phyloP scores from a whole-genome alignment of 2,888 invertebrate species.

The Cataglyphis cursor region DNA sequence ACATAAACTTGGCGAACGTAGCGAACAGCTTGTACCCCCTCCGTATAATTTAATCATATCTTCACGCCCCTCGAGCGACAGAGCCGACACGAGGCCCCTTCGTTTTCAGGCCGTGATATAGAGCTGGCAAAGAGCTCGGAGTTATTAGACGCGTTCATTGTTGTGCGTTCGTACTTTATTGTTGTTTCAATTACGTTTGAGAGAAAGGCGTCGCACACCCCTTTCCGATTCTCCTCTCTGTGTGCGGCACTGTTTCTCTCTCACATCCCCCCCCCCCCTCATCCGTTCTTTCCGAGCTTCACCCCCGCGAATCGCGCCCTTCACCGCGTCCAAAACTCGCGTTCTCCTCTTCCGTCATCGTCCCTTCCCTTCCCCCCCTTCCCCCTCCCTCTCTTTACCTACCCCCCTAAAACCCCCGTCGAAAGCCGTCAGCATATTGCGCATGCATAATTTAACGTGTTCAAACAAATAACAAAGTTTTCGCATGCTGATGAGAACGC shows the following conservation, averaged over 20 bases:
- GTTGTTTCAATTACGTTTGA: slow-evolving; percentile 82
- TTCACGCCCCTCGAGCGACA: slow-evolving; percentile 55
- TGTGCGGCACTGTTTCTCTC: slow-evolving; percentile 22
- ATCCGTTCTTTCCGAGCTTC: slow-evolving; percentile 57
- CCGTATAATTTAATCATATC: slow-evolving; percentile 69
- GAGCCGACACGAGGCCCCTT: slow-evolving; percentile 39
- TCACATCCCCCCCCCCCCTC: slow-evolving; percentile 24
- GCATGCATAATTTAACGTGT: slow-evolving; percentile 86
- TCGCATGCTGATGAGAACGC: slow-evolving; percentile 83
- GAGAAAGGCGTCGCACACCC: slow-evolving; percentile 65
- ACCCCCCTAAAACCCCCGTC: slow-evolving; percentile 45
- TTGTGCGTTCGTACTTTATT: slow-evolving; percentile 80
- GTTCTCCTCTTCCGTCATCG: slow-evolving; percentile 44
- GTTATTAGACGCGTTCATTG: slow-evolving; percentile 78
- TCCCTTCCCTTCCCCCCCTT: neutral
- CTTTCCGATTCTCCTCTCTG: slow-evolving; percentile 67
- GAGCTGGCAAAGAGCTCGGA: slow-evolving; percentile 69
- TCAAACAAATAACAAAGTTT: slow-evolving; percentile 86
- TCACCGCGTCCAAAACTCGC: slow-evolving; percentile 72
- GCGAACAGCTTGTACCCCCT: slow-evolving; percentile 41
- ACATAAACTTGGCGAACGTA: neutral
- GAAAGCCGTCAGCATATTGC: slow-evolving; percentile 83
- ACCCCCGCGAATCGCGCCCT: slow-evolving; percentile 51
- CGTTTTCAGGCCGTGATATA: slow-evolving; percentile 16
- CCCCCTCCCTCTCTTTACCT: slow-evolving; percentile 32